These are phyloP conservation scores for Macrosteles quadrilineatus DNA, from an alignment of 1,140 invertebrate genomes.

Conservation along the genomic window DNA sequence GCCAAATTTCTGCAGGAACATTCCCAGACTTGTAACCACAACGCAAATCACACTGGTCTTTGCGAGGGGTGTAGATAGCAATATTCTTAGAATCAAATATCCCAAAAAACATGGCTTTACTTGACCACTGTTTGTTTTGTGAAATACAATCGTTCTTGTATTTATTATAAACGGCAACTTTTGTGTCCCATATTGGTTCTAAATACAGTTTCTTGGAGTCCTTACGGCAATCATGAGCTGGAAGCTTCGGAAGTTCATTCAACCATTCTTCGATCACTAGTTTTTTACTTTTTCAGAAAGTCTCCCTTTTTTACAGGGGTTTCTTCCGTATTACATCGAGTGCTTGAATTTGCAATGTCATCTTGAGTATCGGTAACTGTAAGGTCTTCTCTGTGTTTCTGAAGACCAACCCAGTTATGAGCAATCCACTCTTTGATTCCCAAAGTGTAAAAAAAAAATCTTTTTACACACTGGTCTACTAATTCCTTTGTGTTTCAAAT, in stretches of 20 bases:
- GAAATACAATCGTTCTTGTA: slow-evolving; percentile 4
- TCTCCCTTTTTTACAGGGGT: neutral
- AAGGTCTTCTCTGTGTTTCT: neutral
- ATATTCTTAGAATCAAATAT: slow-evolving; percentile 30
- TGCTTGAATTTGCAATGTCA: neutral
- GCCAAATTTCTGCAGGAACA: slow-evolving; percentile 29
- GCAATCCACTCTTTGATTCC: slow-evolving; percentile 1
- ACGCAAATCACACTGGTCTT: slow-evolving; percentile 10
- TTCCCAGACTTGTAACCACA: neutral
- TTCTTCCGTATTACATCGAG: neutral
- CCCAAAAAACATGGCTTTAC: slow-evolving; percentile 7
- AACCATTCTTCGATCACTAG: neutral
- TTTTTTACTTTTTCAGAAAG: neutral
- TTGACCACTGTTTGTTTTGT: neutral
- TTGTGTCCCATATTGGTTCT: slow-evolving; percentile 9
- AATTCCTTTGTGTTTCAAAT: neutral
- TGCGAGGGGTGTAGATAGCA: neutral
- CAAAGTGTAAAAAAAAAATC: too few relatives aligned
- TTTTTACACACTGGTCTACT: too few relatives aligned
- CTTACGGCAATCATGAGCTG: slow-evolving; percentile 10
- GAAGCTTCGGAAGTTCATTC: slow-evolving; percentile 1
- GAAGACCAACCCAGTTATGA: slow-evolving; percentile 5
- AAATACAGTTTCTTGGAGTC: slow-evolving; percentile 18
- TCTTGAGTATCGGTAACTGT: neutral
- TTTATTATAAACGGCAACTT: slow-evolving; percentile 2